A percentile compares a stretch with the other conserved stretches of the same genome.
Evolutionary conservation across 92 coral and sea anemone genomes (phyloP).

Genomic region (Porites cylindrica): DNA sequence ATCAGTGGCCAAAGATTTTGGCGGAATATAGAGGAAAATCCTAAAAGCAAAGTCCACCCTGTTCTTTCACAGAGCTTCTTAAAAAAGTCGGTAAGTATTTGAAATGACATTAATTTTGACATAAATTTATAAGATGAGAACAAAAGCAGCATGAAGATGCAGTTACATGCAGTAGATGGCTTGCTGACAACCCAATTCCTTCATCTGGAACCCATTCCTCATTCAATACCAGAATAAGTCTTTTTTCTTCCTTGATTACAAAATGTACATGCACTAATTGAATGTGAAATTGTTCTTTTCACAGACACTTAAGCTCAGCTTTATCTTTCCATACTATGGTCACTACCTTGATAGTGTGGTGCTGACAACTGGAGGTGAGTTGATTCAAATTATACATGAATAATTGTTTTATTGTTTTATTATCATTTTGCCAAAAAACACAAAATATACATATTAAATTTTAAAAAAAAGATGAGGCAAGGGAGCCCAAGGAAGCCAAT

Average conservation of each 20-base stretch:
- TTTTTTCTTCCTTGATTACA: background rate
- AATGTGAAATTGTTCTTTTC: background rate
- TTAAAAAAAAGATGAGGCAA: too few species aligned
- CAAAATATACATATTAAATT: too few species aligned
- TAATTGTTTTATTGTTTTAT: background rate
- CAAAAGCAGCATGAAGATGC: background rate
- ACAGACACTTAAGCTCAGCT: slow-evolving; percentile 18
- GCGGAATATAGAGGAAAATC: slow-evolving; percentile 7
- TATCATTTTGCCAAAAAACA: background rate
- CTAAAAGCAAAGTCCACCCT: background rate
- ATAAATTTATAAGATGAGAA: too few species aligned
- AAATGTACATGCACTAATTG: background rate
- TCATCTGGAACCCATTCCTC: too few species aligned
- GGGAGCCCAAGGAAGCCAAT: too few species aligned
- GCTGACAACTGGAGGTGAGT: slow-evolving; percentile 85
- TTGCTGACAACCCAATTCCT: too few species aligned
- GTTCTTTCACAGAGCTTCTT: slow-evolving; percentile 14
- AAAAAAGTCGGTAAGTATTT: background rate
- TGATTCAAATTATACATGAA: background rate
- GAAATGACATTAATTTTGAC: background rate
- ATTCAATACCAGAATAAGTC: background rate
- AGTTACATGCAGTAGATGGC: too few species aligned
- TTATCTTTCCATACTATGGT: slow-evolving; percentile 84
- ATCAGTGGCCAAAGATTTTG: slow-evolving; percentile 21
- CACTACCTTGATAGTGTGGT: slow-evolving; percentile 70